Base-by-base conservation (phyloP, 2,113 vertebrate species). In the Sinocyclocheilus grahami region DNA sequence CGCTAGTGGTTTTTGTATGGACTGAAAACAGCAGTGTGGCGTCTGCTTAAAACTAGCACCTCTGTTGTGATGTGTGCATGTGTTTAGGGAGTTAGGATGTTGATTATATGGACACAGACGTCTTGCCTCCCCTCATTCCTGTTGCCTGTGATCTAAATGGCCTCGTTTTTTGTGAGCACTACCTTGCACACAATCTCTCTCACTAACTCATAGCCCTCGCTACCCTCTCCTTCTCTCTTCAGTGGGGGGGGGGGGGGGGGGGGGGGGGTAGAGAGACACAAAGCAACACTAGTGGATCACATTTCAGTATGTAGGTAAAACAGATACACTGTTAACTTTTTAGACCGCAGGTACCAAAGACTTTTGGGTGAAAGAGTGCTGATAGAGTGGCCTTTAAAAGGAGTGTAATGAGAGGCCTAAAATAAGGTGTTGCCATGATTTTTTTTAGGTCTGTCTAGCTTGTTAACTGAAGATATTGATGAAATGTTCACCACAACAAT, bases 121-220 rank as follows among this genome's bases (percentile, higher is more conserved):
- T 85, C n/a, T 42, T 89, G 92, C 90, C 89, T 93, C 91, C 91
- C 90, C 80, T 71, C 62, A 91, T 93, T 92, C 92, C 90, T 85
- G 82, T 84, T 85, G 89, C 88, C 90, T 93, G 89, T 92, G 94
- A 93, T 94, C 91, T 92, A 86, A 37, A 88, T 88, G 55, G 87
- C 88, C 89, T 91, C 82, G 22, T 63, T 78, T 81, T 55, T 90
- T 82, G 88, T 88, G 90, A 93, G 79, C 63, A 90, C 83, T 87
- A 88, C 89, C 91, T 91, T 86, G 90, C 91, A 91, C 14, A 86
- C 85, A 83, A 86, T 87, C 30, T 84, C 86, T 60, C 86, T 85
- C 63, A n/a, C 51, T 74, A n/a, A 55, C 46, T 82, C 33, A 14
- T 48, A 67, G 39, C 37, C 62, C n/a, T 67, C 30, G 3, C 69